Percentiles rank a stretch among this genome's conserved stretches.
phyloP scores from a whole-genome alignment of 2,797 vertebrate genomes.

The Lycodopsis pacificus region DNA sequence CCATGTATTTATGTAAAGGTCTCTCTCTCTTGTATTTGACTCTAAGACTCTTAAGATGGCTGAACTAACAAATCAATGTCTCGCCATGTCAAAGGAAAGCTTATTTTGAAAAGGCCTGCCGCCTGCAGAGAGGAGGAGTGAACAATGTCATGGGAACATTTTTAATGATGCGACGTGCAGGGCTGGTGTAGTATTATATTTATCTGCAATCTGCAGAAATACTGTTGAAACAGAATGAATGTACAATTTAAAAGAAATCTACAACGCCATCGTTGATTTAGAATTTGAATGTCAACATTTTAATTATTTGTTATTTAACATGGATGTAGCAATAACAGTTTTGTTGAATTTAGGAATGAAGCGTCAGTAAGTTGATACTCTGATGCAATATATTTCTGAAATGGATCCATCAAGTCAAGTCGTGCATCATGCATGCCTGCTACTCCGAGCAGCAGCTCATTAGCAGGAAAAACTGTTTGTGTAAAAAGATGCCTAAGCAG shows the following conservation, averaged over 20 bases:
- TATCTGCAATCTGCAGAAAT: background rate
- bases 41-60: slow-evolving; percentile 52
- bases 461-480: slow-evolving; percentile 9
- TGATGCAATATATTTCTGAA: background rate
- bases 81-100: slow-evolving; percentile 28
- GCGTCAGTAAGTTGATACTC: background rate
- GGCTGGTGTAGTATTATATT: background rate
- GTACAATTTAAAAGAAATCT: background rate
- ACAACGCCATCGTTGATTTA: background rate
- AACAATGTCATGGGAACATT: slow-evolving; percentile 23
- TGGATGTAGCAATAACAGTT: background rate
- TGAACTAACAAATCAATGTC: slow-evolving; percentile 45
- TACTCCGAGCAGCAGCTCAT: slow-evolving; percentile 25
- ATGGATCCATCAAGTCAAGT: background rate
- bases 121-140: background rate
- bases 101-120: slow-evolving; percentile 32
- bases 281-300: too few species aligned
- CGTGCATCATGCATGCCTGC: background rate
- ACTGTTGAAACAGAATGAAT: too few species aligned
- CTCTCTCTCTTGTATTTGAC: slow-evolving; percentile 30
- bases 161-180: slow-evolving; percentile 36
- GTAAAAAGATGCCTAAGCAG: slow-evolving; percentile 10
- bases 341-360: background rate
- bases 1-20: slow-evolving; percentile 31
- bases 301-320: background rate